Conservation (phyloP, 2,888 invertebrate genomes). For the Megamerina dolium region DNA sequence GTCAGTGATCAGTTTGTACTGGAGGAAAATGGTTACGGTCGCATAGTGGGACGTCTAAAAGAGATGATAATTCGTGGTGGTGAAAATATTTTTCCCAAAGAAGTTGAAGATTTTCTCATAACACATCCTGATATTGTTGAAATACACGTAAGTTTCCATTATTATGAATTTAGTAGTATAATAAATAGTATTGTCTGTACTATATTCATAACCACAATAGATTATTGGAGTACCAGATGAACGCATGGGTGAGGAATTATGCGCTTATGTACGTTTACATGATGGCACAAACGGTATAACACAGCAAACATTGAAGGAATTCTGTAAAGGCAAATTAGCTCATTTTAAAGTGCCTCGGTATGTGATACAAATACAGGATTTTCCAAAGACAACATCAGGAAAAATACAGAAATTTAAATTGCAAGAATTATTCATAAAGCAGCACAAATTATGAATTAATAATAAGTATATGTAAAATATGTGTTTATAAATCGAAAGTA, state of each 20-base stretch:
- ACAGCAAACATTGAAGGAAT: constrained; percentile 55
- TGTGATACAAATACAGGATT: constrained; percentile 58
- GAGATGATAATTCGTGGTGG: constrained; percentile 75
- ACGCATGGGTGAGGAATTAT: constrained; percentile 68
- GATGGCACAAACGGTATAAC: constrained; percentile 47
- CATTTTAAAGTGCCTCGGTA: constrained; percentile 73
- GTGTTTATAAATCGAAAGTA: no score
- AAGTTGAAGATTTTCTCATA: constrained; percentile 68
- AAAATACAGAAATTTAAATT: constrained; percentile 69
- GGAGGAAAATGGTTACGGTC: constrained; percentile 60
- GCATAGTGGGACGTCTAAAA: constrained; percentile 65
- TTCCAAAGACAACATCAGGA: constrained; percentile 72
- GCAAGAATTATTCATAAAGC: constrained; percentile 36
- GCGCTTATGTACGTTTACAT: constrained; percentile 57
- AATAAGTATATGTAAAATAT: no score
- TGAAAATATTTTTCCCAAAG: constrained; percentile 76
- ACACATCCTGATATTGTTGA: constrained; percentile 64
- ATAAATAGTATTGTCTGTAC: no score
- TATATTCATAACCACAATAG: constrained; percentile 22
- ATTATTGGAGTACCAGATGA: constrained; percentile 65
- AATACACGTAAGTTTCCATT: constrained; percentile 53
- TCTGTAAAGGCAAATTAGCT: constrained; percentile 64
- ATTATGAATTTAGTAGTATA: not conserved
- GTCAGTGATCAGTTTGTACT: constrained; percentile 55
- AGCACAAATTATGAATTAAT: no score